Conservation (phyloP, 2,888 invertebrate genomes). For the Deilephila porcellus region DNA sequence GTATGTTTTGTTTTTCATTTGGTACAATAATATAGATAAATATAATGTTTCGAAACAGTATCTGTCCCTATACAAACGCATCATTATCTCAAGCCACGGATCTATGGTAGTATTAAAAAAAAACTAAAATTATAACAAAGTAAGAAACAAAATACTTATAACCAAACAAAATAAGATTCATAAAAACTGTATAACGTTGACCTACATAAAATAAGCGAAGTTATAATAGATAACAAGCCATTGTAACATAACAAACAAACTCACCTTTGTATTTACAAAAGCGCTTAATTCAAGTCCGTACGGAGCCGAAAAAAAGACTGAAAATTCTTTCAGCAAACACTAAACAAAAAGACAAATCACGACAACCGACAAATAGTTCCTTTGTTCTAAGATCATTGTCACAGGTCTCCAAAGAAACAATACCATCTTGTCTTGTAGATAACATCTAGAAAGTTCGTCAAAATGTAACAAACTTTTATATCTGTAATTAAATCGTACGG, state of each 20-base stretch:
- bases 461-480: constrained; percentile 35
- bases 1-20: background rate
- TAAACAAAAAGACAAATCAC: constrained; percentile 1
- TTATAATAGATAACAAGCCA: too few relatives aligned
- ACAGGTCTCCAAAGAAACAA: background rate
- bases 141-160: too few relatives aligned
- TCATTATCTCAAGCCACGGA: too few relatives aligned
- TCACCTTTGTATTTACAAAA: too few relatives aligned
- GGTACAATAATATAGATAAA: too few relatives aligned
- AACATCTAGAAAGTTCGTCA: constrained; percentile 18
- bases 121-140: too few relatives aligned
- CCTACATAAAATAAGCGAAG: too few relatives aligned
- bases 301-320: background rate
- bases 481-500: constrained; percentile 35
- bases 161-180: too few relatives aligned
- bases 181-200: too few relatives aligned
- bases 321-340: background rate
- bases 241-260: too few relatives aligned
- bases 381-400: constrained; percentile 15
- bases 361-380: constrained; percentile 14
- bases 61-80: too few relatives aligned
- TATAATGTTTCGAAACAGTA: too few relatives aligned
- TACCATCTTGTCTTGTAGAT: constrained; percentile 12
- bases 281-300: background rate
- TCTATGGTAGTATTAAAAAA: background rate